Evolutionary conservation across 2,797 vertebrate species (phyloP), one percentile per base, ranked within the genome.

Genomic region (Carcharodon carcharias): DNA sequence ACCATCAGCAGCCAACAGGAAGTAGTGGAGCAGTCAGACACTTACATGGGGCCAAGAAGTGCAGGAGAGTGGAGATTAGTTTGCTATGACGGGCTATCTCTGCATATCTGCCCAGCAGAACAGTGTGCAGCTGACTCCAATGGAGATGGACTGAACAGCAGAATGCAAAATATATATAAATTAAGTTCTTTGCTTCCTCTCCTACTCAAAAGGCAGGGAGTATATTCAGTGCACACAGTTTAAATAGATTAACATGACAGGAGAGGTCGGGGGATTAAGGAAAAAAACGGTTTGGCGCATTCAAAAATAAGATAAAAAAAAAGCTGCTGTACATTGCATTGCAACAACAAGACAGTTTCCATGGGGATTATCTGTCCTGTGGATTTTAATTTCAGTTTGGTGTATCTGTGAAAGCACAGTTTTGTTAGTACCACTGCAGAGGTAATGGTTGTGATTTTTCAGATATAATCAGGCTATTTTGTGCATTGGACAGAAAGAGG

Each of bases 161-260:
- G 91, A 93, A 26, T 18, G 8, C 91, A 67, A 93, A 93, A n/a
- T 80, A 80, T 31, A 58, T 65, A 11, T 12, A 35, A n/a, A 45
- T 67, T 67, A 93, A 93, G 23, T 93, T 26, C n/a, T 65, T 67
- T 92, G 23, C 63, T 45, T 26, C 61, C n/a, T 40, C 35, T 65
- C 56, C 56, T 58, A 1, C 61, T 65, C 35, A 40, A 65, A 65
- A 61, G 56, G 28, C 88, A 93, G 91, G 63, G 63, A 93, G 91
- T 45, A 45, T 67, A 93, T 67, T 65, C 61, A 67, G 61, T 40
- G 40, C 26, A 28, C 91, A 67, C 63, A 93, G 61, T 93, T 67
- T 93, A 40, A 93, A 93, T 93, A 65, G 91, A 65, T 93, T 93
- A 93, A 93, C 91, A 93, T 93, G 91, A 67, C 63, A 93, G 91